phyloP scores from a whole-genome alignment of 2,797 vertebrate genomes.

The Phataginus tetradactyla region DNA sequence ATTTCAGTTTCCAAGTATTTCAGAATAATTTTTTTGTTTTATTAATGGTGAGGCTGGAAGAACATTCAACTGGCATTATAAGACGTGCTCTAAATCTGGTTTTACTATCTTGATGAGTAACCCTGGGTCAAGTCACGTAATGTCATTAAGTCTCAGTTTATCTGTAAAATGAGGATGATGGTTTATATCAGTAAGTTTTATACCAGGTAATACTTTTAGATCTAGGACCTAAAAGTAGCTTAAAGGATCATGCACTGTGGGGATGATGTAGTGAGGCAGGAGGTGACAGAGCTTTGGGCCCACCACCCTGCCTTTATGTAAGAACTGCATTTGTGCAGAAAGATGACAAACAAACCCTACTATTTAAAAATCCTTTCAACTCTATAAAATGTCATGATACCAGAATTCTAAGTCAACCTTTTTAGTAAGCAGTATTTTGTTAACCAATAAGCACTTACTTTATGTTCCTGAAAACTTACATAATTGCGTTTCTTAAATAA shows the following conservation, averaged over 20 bases:
- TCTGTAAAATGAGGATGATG: background rate
- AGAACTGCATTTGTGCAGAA: constrained; percentile 16
- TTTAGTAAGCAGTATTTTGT: background rate
- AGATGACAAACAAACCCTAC: constrained; percentile 10
- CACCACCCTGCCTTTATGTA: background rate
- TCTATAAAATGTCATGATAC: constrained; percentile 26
- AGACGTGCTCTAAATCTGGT: constrained; percentile 27
- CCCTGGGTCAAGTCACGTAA: background rate
- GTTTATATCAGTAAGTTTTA: background rate
- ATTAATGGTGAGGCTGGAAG: background rate
- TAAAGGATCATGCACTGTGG: background rate
- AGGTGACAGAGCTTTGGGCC: background rate
- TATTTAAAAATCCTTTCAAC: constrained; percentile 9
- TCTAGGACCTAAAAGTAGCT: background rate
- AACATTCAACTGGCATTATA: constrained; percentile 34
- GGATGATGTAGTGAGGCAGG: too few relatives aligned
- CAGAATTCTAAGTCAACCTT: constrained; percentile 21
- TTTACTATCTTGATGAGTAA: constrained; percentile 23
- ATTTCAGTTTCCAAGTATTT: constrained; percentile 48
- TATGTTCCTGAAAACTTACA: background rate
- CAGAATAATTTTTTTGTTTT: constrained; percentile 52
- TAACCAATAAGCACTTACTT: background rate
- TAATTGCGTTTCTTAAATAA: constrained; percentile 43
- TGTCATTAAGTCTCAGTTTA: background rate
- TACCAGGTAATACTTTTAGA: background rate